phyloP scores from a whole-genome alignment of 2,797 vertebrate species.

The Rhincodon typus region DNA sequence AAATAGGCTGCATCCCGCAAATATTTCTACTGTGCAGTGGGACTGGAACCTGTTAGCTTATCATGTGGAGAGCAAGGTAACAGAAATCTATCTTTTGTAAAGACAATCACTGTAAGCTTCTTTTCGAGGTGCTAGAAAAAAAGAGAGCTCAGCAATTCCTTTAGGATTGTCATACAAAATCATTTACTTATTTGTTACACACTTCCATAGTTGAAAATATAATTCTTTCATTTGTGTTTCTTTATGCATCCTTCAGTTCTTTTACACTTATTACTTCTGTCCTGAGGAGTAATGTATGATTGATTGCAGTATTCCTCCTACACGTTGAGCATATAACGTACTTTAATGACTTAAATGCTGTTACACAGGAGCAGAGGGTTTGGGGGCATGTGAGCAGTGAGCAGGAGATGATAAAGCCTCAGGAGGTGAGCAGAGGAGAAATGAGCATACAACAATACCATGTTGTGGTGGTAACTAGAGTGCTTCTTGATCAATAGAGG shows the following conservation, averaged over 20 bases:
- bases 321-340: not conserved
- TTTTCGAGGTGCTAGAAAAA: constrained; percentile 3
- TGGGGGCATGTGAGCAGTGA: too few relatives aligned
- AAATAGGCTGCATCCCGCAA: constrained; percentile 75
- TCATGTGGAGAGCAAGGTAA: constrained; percentile 75
- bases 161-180: not conserved
- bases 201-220: not conserved
- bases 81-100: not conserved
- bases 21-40: constrained; percentile 67
- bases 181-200: constrained; percentile 1
- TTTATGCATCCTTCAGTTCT: not conserved
- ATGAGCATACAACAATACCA: too few relatives aligned
- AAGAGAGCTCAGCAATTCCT: not conserved
- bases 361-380: too few relatives aligned
- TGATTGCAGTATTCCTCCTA: not conserved
- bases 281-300: not conserved
- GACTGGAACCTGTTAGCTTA: constrained; percentile 76
- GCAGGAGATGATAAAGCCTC: too few relatives aligned
- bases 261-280: not conserved
- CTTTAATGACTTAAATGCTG: too few relatives aligned
- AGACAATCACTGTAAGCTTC: too few relatives aligned
- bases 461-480: too few relatives aligned
- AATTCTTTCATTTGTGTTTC: not conserved
- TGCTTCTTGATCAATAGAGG: too few relatives aligned
- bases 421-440: too few relatives aligned